Evolutionary conservation across 2,888 invertebrate species (phyloP).

Genomic region (Rambutsinella grinnellia): DNA sequence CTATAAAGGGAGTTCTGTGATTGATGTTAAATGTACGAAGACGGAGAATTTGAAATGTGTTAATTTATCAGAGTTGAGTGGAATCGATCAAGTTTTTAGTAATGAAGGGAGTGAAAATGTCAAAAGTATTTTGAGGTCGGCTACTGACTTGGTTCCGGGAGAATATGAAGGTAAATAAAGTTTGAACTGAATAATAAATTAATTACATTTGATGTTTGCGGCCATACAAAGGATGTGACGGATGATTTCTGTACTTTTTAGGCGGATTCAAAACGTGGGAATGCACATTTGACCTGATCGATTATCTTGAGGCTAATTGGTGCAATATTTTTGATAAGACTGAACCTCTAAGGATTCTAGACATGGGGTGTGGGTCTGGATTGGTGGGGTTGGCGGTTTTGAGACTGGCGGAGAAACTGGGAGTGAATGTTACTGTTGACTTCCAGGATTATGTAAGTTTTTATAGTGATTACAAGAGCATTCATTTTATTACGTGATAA

Average conservation of each 20-base stretch:
- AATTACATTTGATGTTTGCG: neutral
- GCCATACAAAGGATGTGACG: neutral
- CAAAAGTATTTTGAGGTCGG: constrained; percentile 49
- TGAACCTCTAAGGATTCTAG: constrained; percentile 75
- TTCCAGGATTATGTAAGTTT: constrained; percentile 94
- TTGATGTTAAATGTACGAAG: neutral
- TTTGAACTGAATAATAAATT: neutral
- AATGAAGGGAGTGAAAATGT: constrained; percentile 40
- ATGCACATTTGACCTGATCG: constrained; percentile 85
- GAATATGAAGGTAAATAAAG: constrained; percentile 61
- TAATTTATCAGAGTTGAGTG: constrained; percentile 26
- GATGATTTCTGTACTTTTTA: constrained; percentile 68
- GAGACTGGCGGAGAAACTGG: constrained; percentile 67
- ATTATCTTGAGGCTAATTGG: constrained; percentile 73
- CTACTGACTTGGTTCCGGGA: constrained; percentile 60
- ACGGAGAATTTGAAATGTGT: constrained; percentile 39
- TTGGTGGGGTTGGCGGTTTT: constrained; percentile 85
- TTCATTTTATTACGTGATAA: neutral
- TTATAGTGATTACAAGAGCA: too few relatives aligned
- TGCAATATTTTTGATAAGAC: neutral
- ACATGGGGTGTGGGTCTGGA: constrained; percentile 94
- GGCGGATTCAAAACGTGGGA: constrained; percentile 98
- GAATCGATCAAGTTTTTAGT: constrained; percentile 24
- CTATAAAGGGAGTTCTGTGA: neutral
- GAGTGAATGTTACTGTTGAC: constrained; percentile 72